phyloP scores from a whole-genome alignment of 2,888 invertebrate species.

The Xylocampa areola region DNA sequence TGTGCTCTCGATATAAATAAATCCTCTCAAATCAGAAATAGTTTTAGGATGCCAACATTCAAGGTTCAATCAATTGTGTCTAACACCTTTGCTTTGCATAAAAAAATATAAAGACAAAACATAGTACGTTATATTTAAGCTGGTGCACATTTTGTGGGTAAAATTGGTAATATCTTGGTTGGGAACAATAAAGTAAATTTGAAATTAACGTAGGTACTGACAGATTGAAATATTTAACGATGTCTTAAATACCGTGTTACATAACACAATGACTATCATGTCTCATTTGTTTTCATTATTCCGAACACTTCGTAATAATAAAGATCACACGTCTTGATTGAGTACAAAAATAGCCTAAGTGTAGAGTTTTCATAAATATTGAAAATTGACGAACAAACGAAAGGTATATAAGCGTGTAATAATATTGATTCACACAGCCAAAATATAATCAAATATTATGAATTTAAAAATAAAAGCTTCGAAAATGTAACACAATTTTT shows the following conservation, averaged over 20 bases:
- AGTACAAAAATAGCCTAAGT: conserved; percentile 41
- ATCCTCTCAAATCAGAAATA: conserved; percentile 42
- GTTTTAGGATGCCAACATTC: conserved; percentile 35
- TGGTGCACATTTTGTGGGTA: conserved; percentile 12
- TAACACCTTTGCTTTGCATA: conserved; percentile 13
- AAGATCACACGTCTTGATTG: conserved; percentile 33
- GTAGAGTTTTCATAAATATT: conserved; percentile 41
- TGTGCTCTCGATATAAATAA: conserved; percentile 46
- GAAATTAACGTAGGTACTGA: conserved; percentile 35
- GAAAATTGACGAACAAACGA: not conserved
- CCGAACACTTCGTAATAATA: conserved; percentile 21
- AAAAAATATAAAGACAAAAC: conserved; percentile 24
- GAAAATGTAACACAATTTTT: conserved; percentile 1
- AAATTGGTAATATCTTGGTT: conserved; percentile 17
- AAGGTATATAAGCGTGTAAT: not conserved
- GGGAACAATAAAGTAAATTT: conserved; percentile 31
- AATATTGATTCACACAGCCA: not conserved
- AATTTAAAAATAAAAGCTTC: not conserved
- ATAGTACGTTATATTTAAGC: conserved; percentile 15
- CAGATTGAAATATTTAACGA: conserved; percentile 37
- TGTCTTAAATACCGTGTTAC: conserved; percentile 33
- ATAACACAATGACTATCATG: conserved; percentile 40
- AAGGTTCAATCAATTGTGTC: conserved; percentile 29
- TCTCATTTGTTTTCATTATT: conserved; percentile 46
- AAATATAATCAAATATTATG: not conserved